phyloP scores from a whole-genome alignment of 2,888 invertebrate genomes.

The Yponomeuta sedellus region DNA sequence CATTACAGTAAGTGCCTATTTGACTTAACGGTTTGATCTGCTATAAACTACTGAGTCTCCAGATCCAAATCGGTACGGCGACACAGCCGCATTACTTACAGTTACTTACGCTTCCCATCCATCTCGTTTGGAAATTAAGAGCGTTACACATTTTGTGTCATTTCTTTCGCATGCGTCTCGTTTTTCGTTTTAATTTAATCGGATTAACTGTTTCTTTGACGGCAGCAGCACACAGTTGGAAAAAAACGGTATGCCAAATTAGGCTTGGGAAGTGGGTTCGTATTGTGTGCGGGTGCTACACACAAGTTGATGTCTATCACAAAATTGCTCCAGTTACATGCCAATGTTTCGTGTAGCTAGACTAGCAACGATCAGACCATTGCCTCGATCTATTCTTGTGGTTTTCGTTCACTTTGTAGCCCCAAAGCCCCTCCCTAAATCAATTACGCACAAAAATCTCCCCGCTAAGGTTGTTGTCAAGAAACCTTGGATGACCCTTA shows the following conservation, averaged over 20 bases:
- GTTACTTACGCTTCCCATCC: conserved; percentile 31
- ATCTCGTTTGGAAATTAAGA: conserved; percentile 29
- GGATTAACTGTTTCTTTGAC: conserved; percentile 54
- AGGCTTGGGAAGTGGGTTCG: conserved; percentile 65
- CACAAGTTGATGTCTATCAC: conserved; percentile 22
- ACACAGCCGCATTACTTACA: conserved; percentile 14
- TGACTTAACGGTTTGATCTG: not conserved
- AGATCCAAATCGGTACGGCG: conserved; percentile 13
- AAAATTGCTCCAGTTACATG: conserved; percentile 21
- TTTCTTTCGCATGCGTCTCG: conserved; percentile 39
- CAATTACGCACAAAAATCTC: conserved; percentile 13
- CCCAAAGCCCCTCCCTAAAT: not conserved
- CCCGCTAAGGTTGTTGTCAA: conserved; percentile 17
- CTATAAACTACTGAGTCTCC: conserved; percentile 29
- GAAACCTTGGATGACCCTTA: conserved; percentile 38
- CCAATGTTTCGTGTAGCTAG: not conserved
- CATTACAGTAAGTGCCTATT: not conserved
- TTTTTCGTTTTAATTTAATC: conserved; percentile 52
- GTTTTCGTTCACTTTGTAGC: conserved; percentile 8
- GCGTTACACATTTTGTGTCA: conserved; percentile 36
- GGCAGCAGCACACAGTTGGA: conserved; percentile 39
- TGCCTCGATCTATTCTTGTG: not conserved
- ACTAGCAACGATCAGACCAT: not conserved
- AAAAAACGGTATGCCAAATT: conserved; percentile 70
- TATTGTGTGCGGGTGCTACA: conserved; percentile 41